These are phyloP conservation scores for Melanchra persicariae DNA, from an alignment of 2,888 invertebrate genomes.

Conservation along the genomic window DNA sequence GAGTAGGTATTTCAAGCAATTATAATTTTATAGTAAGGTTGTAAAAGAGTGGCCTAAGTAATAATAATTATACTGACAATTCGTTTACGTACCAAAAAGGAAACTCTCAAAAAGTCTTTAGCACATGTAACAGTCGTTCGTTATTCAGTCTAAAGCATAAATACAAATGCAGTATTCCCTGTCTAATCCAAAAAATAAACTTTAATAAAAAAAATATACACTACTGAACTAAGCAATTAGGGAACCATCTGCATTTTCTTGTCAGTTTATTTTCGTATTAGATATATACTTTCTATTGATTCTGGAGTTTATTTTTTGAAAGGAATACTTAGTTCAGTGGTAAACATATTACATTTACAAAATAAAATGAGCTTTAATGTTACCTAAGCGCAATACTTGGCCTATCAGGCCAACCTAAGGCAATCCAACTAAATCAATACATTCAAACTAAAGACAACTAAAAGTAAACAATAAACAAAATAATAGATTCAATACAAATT, in stretches of 20 bases:
- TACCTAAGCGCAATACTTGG: slow-evolving; percentile 39
- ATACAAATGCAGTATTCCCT: slow-evolving; percentile 83
- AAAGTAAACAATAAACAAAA: slow-evolving; percentile 57
- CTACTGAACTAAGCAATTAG: slow-evolving; percentile 44
- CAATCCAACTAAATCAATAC: slow-evolving; percentile 49
- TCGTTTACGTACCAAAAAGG: slow-evolving; percentile 61
- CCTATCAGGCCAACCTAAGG: slow-evolving; percentile 24
- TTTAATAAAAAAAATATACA: slow-evolving; percentile 28
- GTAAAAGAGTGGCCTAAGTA: slow-evolving; percentile 53
- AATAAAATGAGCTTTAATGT: slow-evolving; percentile 49
- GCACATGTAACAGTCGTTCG: slow-evolving; percentile 82
- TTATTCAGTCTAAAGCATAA: slow-evolving; percentile 81
- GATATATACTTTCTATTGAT: not conserved
- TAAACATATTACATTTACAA: slow-evolving; percentile 34
- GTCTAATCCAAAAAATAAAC: slow-evolving; percentile 67
- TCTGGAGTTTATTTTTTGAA: not conserved
- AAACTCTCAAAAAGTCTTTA: slow-evolving; percentile 80
- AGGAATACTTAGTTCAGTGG: slow-evolving; percentile 38
- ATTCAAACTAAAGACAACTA: slow-evolving; percentile 46
- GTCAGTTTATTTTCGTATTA: not conserved
- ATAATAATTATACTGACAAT: slow-evolving; percentile 43
- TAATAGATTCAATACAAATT: slow-evolving; percentile 63
- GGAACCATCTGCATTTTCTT: not conserved
- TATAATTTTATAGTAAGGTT: slow-evolving; percentile 13
- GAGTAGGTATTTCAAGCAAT: slow-evolving; percentile 33